Evolutionary conservation across 1,140 invertebrate species (phyloP).

Genomic region (Psix sp.): DNA sequence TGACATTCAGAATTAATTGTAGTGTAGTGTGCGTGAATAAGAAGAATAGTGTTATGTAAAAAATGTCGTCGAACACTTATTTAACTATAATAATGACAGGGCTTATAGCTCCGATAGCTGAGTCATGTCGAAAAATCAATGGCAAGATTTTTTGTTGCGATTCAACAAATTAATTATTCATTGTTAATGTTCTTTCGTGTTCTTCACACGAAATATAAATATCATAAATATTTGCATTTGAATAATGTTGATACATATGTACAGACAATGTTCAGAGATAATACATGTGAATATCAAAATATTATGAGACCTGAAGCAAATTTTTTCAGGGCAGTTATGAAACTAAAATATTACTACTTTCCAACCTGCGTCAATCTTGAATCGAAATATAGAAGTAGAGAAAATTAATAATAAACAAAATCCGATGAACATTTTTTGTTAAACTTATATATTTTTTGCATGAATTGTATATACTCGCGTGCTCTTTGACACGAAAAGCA

Average conservation of each 20-base stretch:
- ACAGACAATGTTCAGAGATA: constrained; percentile 8
- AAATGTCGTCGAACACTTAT: constrained; percentile 28
- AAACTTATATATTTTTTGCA: constrained; percentile 24
- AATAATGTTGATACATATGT: constrained; percentile 22
- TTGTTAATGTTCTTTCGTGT: constrained; percentile 34
- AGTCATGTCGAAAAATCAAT: constrained; percentile 8
- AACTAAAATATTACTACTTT: too few species aligned
- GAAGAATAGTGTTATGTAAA: constrained; percentile 29
- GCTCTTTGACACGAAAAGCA: constrained; percentile 51
- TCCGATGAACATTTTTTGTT: too few species aligned
- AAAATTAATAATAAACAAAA: too few species aligned
- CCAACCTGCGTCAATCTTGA: too few species aligned
- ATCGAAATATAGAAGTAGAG: too few species aligned
- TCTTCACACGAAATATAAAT: constrained; percentile 32
- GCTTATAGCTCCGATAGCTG: constrained; percentile 7
- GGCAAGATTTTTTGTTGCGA: constrained; percentile 32
- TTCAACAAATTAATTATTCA: constrained; percentile 31
- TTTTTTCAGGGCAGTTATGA: too few species aligned
- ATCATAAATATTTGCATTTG: constrained; percentile 26
- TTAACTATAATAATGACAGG: constrained; percentile 35
- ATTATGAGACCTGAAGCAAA: neutral
- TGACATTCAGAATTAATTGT: too few species aligned
- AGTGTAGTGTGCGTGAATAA: too few species aligned
- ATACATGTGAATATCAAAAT: constrained; percentile 6
- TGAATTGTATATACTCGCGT: constrained; percentile 19